A percentile compares a stretch with the other conserved stretches of the same genome.
Evolutionary conservation across 2,888 invertebrate genomes (phyloP).

Genomic region (Oxytorus armatus): DNA sequence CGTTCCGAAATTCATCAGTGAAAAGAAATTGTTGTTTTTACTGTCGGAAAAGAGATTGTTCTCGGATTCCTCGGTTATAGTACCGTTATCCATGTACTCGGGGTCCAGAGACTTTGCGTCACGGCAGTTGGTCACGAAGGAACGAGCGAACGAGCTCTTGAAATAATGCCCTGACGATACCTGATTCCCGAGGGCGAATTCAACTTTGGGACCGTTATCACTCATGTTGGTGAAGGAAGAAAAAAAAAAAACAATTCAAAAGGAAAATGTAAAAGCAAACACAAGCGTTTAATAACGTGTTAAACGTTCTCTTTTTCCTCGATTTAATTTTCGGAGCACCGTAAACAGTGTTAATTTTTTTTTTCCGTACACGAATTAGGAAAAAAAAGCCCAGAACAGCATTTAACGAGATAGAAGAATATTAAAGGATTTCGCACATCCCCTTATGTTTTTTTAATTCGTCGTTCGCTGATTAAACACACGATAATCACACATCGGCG

Average conservation of each 20-base stretch:
- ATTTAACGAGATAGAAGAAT: neutral
- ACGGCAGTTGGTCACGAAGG: conserved; percentile 83
- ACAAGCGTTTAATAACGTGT: neutral
- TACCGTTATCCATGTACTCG: conserved; percentile 75
- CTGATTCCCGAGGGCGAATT: conserved; percentile 81
- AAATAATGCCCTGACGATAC: conserved; percentile 84
- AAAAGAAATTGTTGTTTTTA: conserved; percentile 75
- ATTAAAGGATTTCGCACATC: neutral
- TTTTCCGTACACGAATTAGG: neutral
- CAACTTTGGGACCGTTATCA: conserved; percentile 74
- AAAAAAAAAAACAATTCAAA: neutral
- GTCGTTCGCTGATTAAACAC: neutral
- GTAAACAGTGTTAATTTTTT: neutral
- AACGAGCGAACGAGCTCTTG: conserved; percentile 86
- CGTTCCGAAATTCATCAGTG: conserved; percentile 73
- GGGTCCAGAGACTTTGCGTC: conserved; percentile 84
- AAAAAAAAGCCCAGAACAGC: neutral
- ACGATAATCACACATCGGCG: neutral
- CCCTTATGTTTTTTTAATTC: neutral
- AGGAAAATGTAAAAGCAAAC: neutral
- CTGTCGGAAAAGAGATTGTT: conserved; percentile 57
- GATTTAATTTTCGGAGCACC: neutral
- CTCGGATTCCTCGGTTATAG: conserved; percentile 68
- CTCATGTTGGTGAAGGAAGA: conserved; percentile 69
- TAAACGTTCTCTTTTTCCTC: neutral